Percentiles rank a stretch among this genome's conserved stretches.
Evolutionary conservation across 2,113 vertebrate species (phyloP).

Genomic region (Tachysurus vachellii): DNA sequence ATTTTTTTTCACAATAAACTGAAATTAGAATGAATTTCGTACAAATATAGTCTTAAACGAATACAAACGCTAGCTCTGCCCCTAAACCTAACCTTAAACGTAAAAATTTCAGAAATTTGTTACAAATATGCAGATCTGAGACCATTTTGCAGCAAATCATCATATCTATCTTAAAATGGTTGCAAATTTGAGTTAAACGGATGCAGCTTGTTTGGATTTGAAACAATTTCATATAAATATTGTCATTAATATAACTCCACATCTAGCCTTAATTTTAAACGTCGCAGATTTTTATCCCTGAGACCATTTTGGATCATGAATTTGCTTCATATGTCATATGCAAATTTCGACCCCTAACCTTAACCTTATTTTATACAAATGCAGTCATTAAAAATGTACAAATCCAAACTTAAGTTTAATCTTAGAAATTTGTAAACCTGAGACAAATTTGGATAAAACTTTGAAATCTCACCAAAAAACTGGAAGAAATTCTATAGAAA

Average conservation of each 20-base stretch:
- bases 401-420: neutral
- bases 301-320: neutral
- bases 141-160: neutral
- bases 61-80: neutral
- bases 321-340: neutral
- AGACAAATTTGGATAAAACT: neutral
- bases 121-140: neutral
- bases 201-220: neutral
- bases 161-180: neutral
- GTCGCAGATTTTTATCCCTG: neutral
- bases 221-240: neutral
- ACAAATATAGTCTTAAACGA: too few species aligned
- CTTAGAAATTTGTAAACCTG: neutral
- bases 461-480: neutral
- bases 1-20: neutral
- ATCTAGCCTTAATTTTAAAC: neutral
- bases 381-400: neutral
- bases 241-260: neutral
- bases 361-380: neutral
- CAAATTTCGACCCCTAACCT: neutral
- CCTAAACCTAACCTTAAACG: neutral
- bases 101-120: neutral
- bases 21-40: neutral
- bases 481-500: neutral
- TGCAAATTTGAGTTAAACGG: neutral